These are phyloP conservation scores for Burhinus bistriatus DNA, from an alignment of 2,113 vertebrate species.

Conservation along the genomic window DNA sequence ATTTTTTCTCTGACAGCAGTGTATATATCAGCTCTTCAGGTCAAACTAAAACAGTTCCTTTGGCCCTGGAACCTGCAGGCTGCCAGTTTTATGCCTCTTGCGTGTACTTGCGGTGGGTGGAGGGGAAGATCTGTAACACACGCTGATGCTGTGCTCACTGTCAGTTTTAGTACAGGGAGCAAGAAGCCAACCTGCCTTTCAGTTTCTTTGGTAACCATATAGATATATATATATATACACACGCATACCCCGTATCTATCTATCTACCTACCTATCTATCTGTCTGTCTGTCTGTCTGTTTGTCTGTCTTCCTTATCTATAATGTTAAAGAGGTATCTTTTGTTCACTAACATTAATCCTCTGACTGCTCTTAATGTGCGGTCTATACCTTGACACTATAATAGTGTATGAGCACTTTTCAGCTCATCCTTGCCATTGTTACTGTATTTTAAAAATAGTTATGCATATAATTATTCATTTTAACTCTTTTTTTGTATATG, in stretches of 20 bases:
- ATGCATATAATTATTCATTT: slow-evolving; percentile 30
- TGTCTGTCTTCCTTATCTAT: neutral
- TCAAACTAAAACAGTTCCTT: neutral
- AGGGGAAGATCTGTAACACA: neutral
- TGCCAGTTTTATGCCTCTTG: neutral
- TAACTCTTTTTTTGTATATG: neutral
- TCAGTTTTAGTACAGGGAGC: neutral
- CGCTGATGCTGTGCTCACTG: neutral
- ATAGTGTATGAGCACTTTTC: neutral
- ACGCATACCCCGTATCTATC: fast-evolving
- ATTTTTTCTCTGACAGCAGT: neutral
- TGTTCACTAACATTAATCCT: neutral
- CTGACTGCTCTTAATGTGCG: neutral
- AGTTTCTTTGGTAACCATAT: neutral
- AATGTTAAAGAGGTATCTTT: neutral
- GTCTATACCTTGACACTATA: neutral
- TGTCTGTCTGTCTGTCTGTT: fast-evolving
- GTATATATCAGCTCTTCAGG: neutral
- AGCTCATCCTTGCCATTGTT: neutral
- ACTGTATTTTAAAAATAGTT: slow-evolving; percentile 42
- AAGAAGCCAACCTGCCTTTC: neutral
- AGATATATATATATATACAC: too few relatives aligned
- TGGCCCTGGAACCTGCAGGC: neutral
- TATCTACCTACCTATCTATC: neutral
- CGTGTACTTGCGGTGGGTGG: neutral